A percentile compares a stretch with the other conserved stretches of the same genome.
Evolutionary conservation across 2,113 vertebrate genomes (phyloP).

Genomic region (Callocephalon fimbriatum): DNA sequence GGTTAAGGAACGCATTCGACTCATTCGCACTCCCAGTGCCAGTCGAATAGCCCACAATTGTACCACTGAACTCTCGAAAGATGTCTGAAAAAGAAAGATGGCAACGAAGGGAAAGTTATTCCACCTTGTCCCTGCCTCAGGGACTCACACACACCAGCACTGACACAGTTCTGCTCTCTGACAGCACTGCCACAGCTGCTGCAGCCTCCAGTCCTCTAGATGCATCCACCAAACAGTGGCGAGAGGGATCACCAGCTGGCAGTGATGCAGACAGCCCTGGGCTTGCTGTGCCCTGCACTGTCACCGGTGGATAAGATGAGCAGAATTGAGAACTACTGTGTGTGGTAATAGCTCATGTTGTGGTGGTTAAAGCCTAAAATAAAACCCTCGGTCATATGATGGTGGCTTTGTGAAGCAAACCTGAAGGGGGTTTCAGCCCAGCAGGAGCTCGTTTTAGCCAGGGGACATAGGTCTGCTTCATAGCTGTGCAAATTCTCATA

Average conservation of each 20-base stretch:
- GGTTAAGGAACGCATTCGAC: slow-evolving; percentile 83
- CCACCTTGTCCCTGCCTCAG: neutral
- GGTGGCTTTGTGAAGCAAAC: neutral
- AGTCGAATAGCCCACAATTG: slow-evolving; percentile 80
- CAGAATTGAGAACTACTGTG: neutral
- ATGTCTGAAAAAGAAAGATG: slow-evolving; percentile 83
- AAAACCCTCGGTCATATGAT: neutral
- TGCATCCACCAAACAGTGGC: neutral
- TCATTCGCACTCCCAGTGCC: slow-evolving; percentile 62
- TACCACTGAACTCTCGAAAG: slow-evolving; percentile 82
- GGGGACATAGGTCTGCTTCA: neutral
- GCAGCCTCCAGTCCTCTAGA: neutral
- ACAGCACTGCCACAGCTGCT: neutral
- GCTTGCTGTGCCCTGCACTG: neutral
- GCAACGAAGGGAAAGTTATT: neutral
- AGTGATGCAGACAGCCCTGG: neutral
- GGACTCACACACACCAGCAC: neutral
- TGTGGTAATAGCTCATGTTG: neutral
- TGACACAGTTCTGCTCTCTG: neutral
- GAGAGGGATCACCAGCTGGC: neutral
- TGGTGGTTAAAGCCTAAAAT: neutral
- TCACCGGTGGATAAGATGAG: accelerated
- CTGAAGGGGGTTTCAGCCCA: neutral
- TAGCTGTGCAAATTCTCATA: neutral
- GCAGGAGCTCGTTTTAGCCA: neutral